Evolutionary conservation across 2,797 vertebrate genomes (phyloP).

Genomic region (Pseudochirops corinnae): DNA sequence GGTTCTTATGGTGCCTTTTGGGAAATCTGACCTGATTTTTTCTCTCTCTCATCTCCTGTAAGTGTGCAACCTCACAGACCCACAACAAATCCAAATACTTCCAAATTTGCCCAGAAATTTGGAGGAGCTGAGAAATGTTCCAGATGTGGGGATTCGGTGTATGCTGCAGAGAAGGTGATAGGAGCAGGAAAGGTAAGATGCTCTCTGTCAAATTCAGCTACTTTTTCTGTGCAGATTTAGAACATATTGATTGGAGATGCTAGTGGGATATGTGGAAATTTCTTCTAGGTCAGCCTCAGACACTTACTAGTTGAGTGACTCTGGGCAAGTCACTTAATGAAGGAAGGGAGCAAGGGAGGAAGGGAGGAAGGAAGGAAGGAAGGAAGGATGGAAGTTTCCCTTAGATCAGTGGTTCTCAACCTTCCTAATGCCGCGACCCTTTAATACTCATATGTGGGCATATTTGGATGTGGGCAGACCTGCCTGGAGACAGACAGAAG

Average conservation of each 20-base stretch:
- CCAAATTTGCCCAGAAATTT: conserved; percentile 95
- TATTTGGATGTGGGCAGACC: no score
- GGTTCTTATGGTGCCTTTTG: background rate
- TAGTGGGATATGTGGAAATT: background rate
- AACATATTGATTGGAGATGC: background rate
- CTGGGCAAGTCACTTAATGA: background rate
- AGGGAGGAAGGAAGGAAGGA: background rate
- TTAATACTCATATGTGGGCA: no score
- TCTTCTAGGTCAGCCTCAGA: background rate
- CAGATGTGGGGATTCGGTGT: conserved; percentile 94
- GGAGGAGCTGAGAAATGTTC: conserved; percentile 94
- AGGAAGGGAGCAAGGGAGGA: no score
- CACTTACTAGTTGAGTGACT: background rate
- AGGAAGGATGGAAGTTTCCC: background rate
- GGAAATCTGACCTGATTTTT: conserved; percentile 23
- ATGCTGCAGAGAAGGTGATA: conserved; percentile 95
- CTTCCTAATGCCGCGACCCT: no score
- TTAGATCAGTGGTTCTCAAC: background rate
- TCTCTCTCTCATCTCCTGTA: conserved; percentile 37
- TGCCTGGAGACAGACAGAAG: no score
- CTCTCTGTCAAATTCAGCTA: background rate
- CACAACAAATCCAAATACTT: conserved; percentile 93
- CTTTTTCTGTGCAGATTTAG: background rate
- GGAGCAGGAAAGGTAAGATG: conserved; percentile 94
- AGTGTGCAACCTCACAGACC: conserved; percentile 91